Base-by-base conservation (phyloP, 1,140 invertebrate species). In the Ostrea edulis region DNA sequence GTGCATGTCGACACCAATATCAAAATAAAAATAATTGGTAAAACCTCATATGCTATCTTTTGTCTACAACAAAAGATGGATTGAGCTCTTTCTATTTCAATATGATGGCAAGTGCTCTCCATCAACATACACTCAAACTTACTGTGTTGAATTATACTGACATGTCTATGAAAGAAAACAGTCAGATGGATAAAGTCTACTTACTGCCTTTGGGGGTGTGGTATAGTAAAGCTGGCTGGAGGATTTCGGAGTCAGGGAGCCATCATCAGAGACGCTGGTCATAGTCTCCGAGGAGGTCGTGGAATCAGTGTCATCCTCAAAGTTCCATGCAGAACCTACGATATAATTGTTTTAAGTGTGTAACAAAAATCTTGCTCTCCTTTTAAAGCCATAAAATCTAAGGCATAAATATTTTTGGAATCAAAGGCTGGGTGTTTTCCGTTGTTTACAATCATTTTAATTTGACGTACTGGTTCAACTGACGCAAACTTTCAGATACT, bases 271-370 rank as follows among this genome's bases (percentile, higher is more conserved):
- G 11, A 86, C 82, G 1, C 87, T 91, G 22, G 90, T 90, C 90
- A 90, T 89, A 35, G 89, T 92, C 52, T 93, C 92, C 11, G 92
- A 91, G 0, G 92, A 92, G 8, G 92, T 87, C 4, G 92, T 92
- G n/a, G 91, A 92, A 68, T 92, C 92, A 54, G 90, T 91, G 71
- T 91, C 90, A 87, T 92, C 92, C 71, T 93, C 92, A 89, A 93
- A 92, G 82, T 91, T 93, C 92, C 92, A 93, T 20, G 92, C 92
- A 25, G 92, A 92, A 51, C 92, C 92, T 93, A 86, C n/a, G 91
- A 92, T 87, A 54, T 3, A 71, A 25, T 29, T 3, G 0, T 14
- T 71, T 35, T 25, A 44, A 71, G 2, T 14, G 14, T 58, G 55
- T 58, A 20, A 20, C 20, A 20, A 58, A 12, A 58, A 25, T 71